Conservation (phyloP, 2,797 vertebrate genomes). For the Leontocebus nigricollis region DNA sequence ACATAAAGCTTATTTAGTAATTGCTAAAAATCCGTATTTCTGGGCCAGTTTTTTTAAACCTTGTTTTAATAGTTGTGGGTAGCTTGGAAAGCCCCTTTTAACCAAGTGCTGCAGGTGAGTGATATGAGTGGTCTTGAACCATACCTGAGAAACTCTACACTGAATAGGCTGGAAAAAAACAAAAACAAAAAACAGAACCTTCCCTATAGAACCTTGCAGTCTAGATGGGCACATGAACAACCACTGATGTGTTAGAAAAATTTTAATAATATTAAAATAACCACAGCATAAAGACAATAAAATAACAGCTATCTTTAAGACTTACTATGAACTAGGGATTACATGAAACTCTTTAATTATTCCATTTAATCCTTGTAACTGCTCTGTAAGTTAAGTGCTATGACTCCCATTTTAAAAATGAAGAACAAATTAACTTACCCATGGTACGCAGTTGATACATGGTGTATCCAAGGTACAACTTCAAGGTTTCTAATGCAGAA, state of each 20-base stretch:
- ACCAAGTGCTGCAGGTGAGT: not conserved
- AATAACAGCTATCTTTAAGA: not conserved
- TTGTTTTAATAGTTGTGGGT: not conserved
- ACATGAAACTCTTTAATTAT: not conserved
- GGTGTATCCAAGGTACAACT: not conserved
- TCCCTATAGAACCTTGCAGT: not conserved
- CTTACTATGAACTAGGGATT: not conserved
- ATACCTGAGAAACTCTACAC: not conserved
- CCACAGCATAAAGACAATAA: not conserved
- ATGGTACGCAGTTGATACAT: too few relatives aligned
- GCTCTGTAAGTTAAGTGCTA: not conserved
- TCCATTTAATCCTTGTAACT: not conserved
- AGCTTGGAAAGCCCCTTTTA: not conserved
- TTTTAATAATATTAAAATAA: not conserved
- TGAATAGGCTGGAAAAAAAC: not conserved
- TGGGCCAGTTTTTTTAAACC: not conserved
- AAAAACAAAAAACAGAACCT: not conserved
- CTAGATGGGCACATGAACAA: not conserved
- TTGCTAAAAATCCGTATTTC: not conserved
- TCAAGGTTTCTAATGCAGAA: not conserved
- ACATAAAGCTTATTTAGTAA: not conserved
- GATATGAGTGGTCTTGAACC: not conserved
- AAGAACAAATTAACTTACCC: not conserved
- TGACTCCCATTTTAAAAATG: not conserved
- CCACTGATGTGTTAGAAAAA: not conserved